Evolutionary conservation across 2,888 invertebrate genomes (phyloP), one percentile per base, ranked within the genome.

Genomic region (Idaea straminata): DNA sequence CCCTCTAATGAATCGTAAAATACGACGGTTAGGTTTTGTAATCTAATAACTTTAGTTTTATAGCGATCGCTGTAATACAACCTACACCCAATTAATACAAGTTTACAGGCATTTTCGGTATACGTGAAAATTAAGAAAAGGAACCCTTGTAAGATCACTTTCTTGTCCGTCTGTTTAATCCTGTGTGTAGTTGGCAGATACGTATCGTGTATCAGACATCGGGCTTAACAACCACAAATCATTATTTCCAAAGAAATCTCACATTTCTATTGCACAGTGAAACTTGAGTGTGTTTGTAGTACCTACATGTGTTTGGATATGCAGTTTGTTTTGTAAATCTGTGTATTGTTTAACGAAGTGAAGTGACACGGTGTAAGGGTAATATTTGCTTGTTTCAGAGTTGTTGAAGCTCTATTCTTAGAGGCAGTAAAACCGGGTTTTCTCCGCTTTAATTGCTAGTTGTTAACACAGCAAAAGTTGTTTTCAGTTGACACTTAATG

Each of bases 191-290:
- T 83, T 88, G 88, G 74, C 71, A 64, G 13, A 7, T 80, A 25
- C 25, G 25, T 25, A 83, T 84, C 86, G 79, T 81, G 77, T 77
- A 77, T 74, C 74, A 72, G 76, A 85, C 82, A 87, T 88, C 89
- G 89, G 89, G 89, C 78, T 70, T 74, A 76, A 72, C 68, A 65
- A 83, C 83, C 84, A 79, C 80, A 87, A 88, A 88, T 77, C 77
- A 76, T 74, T 72, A 59, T 71, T 69, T 76, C 76, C 77, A 70
- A 74, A 66, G 77, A 74, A 79, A 76, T 73, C 72, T 76, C 72
- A 69, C 65, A 66, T 75, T 74, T 69, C 68, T 64, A 69, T 68
- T 71, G 70, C 66, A 70, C 68, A 74, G 75, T 73, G 80, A 79
- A 81, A 81, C 66, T 61, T 65, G 77, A 79, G 74, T 66, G 72